phyloP scores from a whole-genome alignment of 2,113 vertebrate species.

The Carollia perspicillata region DNA sequence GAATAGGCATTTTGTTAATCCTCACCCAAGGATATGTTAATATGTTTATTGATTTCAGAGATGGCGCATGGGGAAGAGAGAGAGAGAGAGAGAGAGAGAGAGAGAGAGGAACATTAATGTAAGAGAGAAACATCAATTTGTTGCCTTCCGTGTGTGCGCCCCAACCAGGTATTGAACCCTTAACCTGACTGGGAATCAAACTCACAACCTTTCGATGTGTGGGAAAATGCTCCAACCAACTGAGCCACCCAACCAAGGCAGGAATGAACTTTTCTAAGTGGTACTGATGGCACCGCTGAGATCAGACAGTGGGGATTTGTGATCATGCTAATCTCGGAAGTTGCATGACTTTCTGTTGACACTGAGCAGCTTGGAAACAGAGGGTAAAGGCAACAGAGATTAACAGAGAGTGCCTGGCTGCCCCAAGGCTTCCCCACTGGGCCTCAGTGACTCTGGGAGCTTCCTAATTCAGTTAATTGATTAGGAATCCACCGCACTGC shows the following conservation, averaged over 20 bases:
- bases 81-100: no score
- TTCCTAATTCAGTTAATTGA: not conserved
- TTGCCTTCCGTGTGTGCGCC: no score
- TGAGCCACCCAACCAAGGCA: no score
- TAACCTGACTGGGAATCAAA: no score
- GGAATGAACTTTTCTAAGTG: not conserved
- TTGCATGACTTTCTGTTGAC: not conserved
- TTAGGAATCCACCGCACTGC: not conserved
- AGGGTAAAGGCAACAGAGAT: not conserved
- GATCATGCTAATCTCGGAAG: not conserved
- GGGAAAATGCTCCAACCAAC: no score
- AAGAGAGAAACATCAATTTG: no score
- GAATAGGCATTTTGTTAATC: not conserved
- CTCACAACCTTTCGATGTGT: no score
- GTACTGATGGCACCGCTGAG: not conserved
- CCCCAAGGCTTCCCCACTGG: fast-evolving
- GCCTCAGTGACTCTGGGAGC: not conserved
- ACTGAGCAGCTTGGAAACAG: not conserved
- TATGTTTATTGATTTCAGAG: no score
- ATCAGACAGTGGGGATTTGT: slow-evolving; percentile 32
- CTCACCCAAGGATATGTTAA: no score
- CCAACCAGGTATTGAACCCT: no score
- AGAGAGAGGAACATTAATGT: no score
- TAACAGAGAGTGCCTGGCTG: not conserved
- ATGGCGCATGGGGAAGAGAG: no score